Conservation (phyloP, 2,888 invertebrate species). For the Rhagium mordax region DNA sequence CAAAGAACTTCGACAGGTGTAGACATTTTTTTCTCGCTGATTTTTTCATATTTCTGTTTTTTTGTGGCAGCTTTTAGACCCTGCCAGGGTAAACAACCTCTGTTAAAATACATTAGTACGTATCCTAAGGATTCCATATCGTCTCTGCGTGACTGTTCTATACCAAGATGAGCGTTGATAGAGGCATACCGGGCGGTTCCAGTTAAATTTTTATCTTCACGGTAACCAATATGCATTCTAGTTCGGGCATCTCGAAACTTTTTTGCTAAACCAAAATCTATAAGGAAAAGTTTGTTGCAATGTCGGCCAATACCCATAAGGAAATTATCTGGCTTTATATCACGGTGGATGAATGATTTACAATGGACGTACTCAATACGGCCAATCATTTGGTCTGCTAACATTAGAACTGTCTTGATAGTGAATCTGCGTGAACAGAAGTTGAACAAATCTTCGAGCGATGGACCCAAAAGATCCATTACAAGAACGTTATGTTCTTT, state of each 20-base stretch:
- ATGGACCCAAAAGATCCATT: constrained; percentile 99
- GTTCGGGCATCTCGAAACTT: constrained; percentile 96
- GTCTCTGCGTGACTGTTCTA: constrained; percentile 98
- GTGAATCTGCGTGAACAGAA: constrained; percentile 99
- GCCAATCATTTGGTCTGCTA: constrained; percentile 93
- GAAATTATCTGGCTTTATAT: constrained; percentile 98
- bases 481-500: constrained; percentile 98
- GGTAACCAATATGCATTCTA: constrained; percentile 93
- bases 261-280: constrained; percentile 99
- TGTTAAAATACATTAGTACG: constrained; percentile 99
- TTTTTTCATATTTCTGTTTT: constrained; percentile 99
- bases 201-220: constrained; percentile 97
- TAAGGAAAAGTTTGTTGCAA: constrained; percentile 98
- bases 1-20: constrained; percentile 98
- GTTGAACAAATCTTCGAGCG: constrained; percentile 98
- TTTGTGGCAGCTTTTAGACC: constrained; percentile 98
- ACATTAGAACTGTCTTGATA: constrained; percentile 99
- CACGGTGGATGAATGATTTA: constrained; percentile 99
- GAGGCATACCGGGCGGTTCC: constrained; percentile 86
- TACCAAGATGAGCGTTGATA: constrained; percentile 99
- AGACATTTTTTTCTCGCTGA: constrained; percentile 99
- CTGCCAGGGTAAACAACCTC: constrained; percentile 97
- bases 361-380: constrained; percentile 98
- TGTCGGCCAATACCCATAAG: constrained; percentile 99
- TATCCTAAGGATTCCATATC: constrained; percentile 99